phyloP scores from a whole-genome alignment of 2,113 vertebrate species.

The Chaetorhynchus papuensis region DNA sequence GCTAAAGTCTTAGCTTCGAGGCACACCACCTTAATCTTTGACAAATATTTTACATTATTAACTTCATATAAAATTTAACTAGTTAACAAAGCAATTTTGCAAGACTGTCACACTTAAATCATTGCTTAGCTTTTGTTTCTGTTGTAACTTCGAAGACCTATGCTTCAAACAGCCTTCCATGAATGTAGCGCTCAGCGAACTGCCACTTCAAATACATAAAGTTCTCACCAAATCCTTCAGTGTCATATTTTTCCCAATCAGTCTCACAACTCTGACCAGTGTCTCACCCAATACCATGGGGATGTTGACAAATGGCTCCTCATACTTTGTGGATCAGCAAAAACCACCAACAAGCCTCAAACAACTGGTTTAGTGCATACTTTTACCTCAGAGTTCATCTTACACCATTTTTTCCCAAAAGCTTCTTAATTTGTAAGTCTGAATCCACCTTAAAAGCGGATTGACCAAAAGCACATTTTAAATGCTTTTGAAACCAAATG shows the following conservation, averaged over 20 bases:
- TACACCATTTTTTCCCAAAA: not conserved
- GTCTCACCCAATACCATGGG: not conserved
- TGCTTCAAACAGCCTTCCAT: not conserved
- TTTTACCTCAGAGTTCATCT: not conserved
- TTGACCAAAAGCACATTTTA: not conserved
- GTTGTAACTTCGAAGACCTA: not conserved
- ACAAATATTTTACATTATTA: not conserved
- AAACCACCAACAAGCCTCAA: not conserved
- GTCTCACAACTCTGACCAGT: not conserved
- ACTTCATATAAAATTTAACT: not conserved
- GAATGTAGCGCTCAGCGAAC: not conserved
- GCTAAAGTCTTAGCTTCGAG: not conserved
- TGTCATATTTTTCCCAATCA: not conserved
- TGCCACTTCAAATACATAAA: not conserved
- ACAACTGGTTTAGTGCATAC: not conserved
- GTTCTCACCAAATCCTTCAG: not conserved
- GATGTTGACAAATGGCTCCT: not conserved
- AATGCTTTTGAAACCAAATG: not conserved
- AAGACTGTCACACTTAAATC: not conserved
- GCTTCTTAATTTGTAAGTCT: not conserved
- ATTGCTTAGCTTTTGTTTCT: not conserved
- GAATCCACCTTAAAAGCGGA: not conserved
- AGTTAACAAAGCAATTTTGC: not conserved
- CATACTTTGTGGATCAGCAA: not conserved
- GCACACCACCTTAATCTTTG: not conserved